Evolutionary conservation across 2,888 invertebrate species (phyloP), one percentile per base, ranked within the genome.

Genomic region (Orthosia incerta): DNA sequence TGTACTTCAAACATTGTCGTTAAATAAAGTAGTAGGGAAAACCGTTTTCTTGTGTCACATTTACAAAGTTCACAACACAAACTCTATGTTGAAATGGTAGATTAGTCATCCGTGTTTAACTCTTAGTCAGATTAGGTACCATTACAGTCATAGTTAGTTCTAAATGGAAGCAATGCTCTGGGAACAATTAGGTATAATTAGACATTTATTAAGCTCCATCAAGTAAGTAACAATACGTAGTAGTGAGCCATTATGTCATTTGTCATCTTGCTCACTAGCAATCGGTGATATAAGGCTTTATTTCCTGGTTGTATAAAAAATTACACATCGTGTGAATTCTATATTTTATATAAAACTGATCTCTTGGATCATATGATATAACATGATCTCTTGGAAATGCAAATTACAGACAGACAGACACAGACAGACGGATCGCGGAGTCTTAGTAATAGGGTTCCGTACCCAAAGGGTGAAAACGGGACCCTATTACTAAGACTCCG

Each of bases 1-100:
- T 65, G 74, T 68, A 72, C 59, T 64, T 73, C 83, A 71, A 72
- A 56, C 46, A 63, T 46, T 62, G 67, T 66, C 53, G 67, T 71
- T 55, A 53, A 53, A 64, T 71, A 51, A 53, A 53, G 13, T 55
- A 72, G 61, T 61, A 48, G 61, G 82, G 20, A 84, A 84, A 79
- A 68, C 76, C 72, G 50, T 77, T 76, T 66, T 84, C 82, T 69
- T 78, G 65, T 66, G 57, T n/a, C 56, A 77, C 77, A 76, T 71
- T 39, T 39, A 39, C 39, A 59, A 65, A 80, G 61, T 70, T 73
- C 16, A 78, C 56, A 45, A 69, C 55, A 66, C 73, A 56, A 23
- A 66, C 59, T 67, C 57, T 73, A 50, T 82, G 65, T 65, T 23
- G 68, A 79, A 73, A 80, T 55, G 13, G 15, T 39, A 18, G 18